Evolutionary conservation across 37 sponge, comb jelly and placozoan species (phyloP).

Genomic region (Tethya wilhelma): DNA sequence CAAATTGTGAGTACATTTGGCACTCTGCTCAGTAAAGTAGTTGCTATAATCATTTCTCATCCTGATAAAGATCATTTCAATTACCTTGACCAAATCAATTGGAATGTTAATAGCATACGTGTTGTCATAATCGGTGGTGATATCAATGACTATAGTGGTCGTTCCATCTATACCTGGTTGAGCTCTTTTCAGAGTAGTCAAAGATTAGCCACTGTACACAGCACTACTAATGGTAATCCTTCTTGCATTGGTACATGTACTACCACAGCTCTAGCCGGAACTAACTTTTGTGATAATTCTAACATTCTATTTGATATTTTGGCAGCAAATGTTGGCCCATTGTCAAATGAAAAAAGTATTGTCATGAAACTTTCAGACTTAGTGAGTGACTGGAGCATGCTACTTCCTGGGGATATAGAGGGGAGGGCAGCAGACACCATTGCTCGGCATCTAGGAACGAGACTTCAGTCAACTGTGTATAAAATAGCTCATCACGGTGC

Average conservation of each 20-base stretch:
- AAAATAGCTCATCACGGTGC: conserved; percentile 41
- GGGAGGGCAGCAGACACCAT: conserved; percentile 1
- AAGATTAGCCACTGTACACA: no score
- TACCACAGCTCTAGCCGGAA: background rate
- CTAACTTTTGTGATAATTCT: conserved; percentile 13
- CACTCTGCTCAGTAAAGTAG: no score
- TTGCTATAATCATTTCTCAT: conserved; percentile 33
- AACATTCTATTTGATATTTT: conserved; percentile 18
- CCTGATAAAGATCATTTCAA: conserved; percentile 40
- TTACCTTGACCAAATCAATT: background rate
- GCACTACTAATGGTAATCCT: no score
- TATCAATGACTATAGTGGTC: background rate
- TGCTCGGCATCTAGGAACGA: background rate
- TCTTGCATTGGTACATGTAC: background rate
- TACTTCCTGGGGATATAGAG: conserved; percentile 24
- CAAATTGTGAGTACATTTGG: no score
- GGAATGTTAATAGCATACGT: background rate
- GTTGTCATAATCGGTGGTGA: conserved; percentile 6
- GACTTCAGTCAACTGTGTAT: conserved; percentile 1
- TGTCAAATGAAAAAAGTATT: background rate
- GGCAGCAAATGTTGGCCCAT: conserved; percentile 18
- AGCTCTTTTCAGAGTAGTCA: background rate
- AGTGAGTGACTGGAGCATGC: background rate
- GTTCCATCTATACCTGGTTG: background rate
- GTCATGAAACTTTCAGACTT: conserved; percentile 1